Conservation (phyloP, 1,140 invertebrate genomes). For the Hyles vespertilio region DNA sequence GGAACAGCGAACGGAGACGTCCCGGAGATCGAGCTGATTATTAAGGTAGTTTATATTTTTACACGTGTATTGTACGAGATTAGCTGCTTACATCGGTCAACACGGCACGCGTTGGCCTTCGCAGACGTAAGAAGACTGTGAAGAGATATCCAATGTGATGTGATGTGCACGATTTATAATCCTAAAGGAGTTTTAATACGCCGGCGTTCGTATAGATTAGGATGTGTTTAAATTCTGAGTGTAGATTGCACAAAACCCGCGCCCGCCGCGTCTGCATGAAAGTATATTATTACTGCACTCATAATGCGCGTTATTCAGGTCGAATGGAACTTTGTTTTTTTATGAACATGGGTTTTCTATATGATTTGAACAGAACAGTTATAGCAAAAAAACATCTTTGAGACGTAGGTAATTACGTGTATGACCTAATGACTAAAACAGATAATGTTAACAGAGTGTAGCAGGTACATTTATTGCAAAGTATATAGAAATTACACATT, state of each 20-base stretch:
- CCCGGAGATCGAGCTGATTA: conserved; percentile 87
- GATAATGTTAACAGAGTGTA: too few relatives aligned
- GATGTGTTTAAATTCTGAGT: too few relatives aligned
- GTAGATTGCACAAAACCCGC: conserved; percentile 24
- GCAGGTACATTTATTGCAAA: too few relatives aligned
- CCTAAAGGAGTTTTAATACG: too few relatives aligned
- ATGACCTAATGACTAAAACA: too few relatives aligned
- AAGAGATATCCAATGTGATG: conserved; percentile 46
- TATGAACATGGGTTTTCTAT: conserved; percentile 14
- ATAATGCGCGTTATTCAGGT: conserved; percentile 58
- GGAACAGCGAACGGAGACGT: conserved; percentile 82
- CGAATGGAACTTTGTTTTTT: conserved; percentile 42
- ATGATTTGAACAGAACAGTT: neutral
- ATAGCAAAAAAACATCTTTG: too few relatives aligned
- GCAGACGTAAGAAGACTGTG: conserved; percentile 36
- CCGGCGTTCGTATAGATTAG: too few relatives aligned
- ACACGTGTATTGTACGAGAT: conserved; percentile 46
- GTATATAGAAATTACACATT: too few relatives aligned
- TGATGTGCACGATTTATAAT: conserved; percentile 1
- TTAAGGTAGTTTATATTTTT: conserved; percentile 78
- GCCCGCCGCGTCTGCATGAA: conserved; percentile 46
- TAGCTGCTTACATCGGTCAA: conserved; percentile 41
- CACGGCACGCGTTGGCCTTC: conserved; percentile 47
- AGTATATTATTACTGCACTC: conserved; percentile 63
- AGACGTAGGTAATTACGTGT: too few relatives aligned